Evolutionary conservation across 2,113 vertebrate species (phyloP), one percentile per base, ranked within the genome.

Genomic region (Xyliphius kryptos): DNA sequence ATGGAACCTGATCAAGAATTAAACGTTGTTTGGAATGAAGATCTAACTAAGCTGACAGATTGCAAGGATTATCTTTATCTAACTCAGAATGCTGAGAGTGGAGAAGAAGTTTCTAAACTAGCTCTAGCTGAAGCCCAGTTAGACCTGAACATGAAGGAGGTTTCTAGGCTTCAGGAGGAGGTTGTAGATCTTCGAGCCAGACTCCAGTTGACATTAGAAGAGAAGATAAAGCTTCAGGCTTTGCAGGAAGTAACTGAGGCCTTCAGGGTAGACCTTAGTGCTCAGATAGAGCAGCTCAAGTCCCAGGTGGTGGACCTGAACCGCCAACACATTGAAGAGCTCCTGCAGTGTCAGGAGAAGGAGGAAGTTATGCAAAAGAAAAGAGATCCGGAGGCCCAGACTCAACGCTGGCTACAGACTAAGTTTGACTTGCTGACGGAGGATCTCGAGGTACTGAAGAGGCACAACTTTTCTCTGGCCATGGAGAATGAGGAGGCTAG

Each of bases 241-340:
- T 80, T 90, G 64, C 86, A 94, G 70, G 79, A 83, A 17, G 75
- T 90, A 66, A 71, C 82, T 0, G 85, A 87, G 67, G 61, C 78
- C 9, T 78, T 85, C 51, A 69, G 88, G 57, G 76, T 79, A 13
- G 91, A 96, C 71, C 88, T 95, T 38, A 82, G 82, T 40, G 50
- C 3, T 0, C 78, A 92, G 21, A 79, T 82, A 2, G 87, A 91
- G 68, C 90, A 93, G 53, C 87, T 97, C 44, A 89, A 95, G 66
- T 86, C 80, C 52, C 93, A 94, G 64, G 89, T 73, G 0, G 91
- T 95, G 73, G 84, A 85, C 61, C 87, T 94, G 10, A 93, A 92
- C 75, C 84, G 86, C 53, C 82, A 74, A 13, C 91, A 95, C 0
- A 77, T 94, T n/a, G 85, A 89, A 36, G 91, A 96, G 67, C 84